Percentiles rank a stretch among this genome's conserved stretches.
Evolutionary conservation across 2,113 vertebrate genomes (phyloP).

Genomic region (Numenius arquata): DNA sequence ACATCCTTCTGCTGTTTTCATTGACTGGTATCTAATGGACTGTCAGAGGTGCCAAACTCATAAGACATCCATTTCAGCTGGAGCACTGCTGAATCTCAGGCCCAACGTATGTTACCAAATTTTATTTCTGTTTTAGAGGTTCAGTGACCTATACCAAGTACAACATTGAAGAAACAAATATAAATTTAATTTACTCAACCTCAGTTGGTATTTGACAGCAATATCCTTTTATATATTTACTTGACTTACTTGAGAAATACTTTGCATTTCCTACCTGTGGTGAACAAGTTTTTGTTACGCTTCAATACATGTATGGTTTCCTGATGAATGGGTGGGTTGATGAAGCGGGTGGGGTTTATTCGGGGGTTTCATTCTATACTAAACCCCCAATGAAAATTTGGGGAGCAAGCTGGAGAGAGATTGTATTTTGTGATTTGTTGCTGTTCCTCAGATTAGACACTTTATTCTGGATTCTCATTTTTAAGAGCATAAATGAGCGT

Average conservation of each 20-base stretch:
- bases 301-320: not conserved
- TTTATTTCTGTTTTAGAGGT: constrained; percentile 33
- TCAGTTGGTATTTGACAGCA: constrained; percentile 56
- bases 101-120: not conserved
- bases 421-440: constrained; percentile 11
- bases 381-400: not conserved
- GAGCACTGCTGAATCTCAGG: constrained; percentile 9
- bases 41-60: not conserved
- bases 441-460: not conserved
- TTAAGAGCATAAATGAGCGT: constrained; percentile 49
- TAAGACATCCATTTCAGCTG: not conserved
- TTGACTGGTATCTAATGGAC: constrained; percentile 32
- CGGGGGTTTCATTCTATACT: not conserved
- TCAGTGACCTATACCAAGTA: constrained; percentile 8
- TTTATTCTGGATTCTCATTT: constrained; percentile 25
- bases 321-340: constrained; percentile 15
- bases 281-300: constrained; percentile 14
- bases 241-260: constrained; percentile 23
- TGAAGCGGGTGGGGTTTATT: not conserved
- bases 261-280: constrained; percentile 47
- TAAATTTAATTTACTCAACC: constrained; percentile 42
- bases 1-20: constrained; percentile 51
- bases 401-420: not conserved
- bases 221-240: constrained; percentile 47
- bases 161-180: constrained; percentile 45